These are phyloP conservation scores for Micromys minutus DNA, from an alignment of 2,113 vertebrate genomes.

Conservation along the genomic window DNA sequence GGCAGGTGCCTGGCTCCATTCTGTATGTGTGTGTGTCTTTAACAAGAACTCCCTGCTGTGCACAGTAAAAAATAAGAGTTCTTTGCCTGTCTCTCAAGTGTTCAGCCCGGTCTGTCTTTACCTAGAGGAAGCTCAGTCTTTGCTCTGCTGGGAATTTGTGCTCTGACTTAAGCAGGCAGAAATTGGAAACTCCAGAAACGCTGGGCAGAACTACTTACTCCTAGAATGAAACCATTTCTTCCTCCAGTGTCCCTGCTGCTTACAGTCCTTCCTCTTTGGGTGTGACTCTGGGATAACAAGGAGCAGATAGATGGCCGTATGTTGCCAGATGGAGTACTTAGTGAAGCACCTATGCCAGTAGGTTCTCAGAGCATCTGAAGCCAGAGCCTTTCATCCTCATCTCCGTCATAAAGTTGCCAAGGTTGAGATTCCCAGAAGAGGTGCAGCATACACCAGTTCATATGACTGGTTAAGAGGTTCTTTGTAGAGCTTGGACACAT, in stretches of 20 bases:
- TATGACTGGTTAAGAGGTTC: not conserved
- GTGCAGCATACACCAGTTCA: not conserved
- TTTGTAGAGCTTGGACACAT: not conserved
- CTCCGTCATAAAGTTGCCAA: not conserved
- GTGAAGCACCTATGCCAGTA: not conserved
- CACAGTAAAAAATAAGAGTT: fast-evolving
- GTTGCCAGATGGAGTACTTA: not conserved
- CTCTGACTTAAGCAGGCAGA: not conserved
- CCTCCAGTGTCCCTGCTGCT: not conserved
- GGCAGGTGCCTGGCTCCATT: not conserved
- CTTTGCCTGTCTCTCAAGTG: not conserved
- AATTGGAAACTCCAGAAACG: not conserved
- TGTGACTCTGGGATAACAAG: not conserved
- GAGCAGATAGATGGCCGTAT: not conserved
- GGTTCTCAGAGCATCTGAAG: not conserved
- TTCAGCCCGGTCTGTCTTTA: not conserved
- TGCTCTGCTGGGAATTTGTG: not conserved
- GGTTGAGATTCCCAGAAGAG: not conserved
- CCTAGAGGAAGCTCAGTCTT: not conserved
- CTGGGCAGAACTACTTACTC: too few relatives aligned
- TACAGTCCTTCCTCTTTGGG: not conserved
- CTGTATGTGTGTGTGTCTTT: not conserved
- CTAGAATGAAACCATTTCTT: not conserved
- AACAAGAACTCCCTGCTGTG: not conserved
- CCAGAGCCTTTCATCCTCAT: not conserved